phyloP scores from a whole-genome alignment of 2,888 invertebrate species.

The Pandemis corylana region DNA sequence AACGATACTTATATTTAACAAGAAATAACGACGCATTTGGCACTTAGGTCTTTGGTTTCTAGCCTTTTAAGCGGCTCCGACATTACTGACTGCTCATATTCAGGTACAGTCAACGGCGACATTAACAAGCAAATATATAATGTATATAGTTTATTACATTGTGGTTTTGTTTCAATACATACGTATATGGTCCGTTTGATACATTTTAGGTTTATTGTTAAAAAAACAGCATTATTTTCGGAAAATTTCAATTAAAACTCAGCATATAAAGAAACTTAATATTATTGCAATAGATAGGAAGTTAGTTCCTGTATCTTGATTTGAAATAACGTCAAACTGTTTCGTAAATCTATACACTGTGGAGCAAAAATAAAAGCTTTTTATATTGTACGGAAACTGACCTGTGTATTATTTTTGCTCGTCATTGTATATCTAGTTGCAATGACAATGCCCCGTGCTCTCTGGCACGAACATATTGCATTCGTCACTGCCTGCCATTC shows the following conservation, averaged over 20 bases:
- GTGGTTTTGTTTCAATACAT: neutral
- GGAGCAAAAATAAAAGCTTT: no score
- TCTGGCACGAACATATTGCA: neutral
- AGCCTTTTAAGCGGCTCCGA: neutral
- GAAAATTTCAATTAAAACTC: no score
- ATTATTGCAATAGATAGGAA: no score
- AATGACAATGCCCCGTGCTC: neutral
- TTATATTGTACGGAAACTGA: no score
- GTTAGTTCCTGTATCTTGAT: no score
- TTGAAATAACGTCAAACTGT: no score
- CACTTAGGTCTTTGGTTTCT: conserved; percentile 69
- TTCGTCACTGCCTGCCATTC: neutral
- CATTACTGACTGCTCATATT: conserved; percentile 1
- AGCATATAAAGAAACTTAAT: no score
- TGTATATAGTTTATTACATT: neutral
- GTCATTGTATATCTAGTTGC: neutral
- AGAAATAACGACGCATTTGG: conserved; percentile 68
- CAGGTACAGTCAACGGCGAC: neutral
- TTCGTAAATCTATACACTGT: no score
- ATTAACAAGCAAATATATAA: neutral
- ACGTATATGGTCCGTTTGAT: conserved; percentile 2
- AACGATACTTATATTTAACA: conserved; percentile 43
- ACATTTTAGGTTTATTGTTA: neutral
- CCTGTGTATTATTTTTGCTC: neutral
- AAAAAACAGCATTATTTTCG: no score